Evolutionary conservation across 2,888 invertebrate species (phyloP), one percentile per base, ranked within the genome.

Genomic region (Epirrhoe tristata): DNA sequence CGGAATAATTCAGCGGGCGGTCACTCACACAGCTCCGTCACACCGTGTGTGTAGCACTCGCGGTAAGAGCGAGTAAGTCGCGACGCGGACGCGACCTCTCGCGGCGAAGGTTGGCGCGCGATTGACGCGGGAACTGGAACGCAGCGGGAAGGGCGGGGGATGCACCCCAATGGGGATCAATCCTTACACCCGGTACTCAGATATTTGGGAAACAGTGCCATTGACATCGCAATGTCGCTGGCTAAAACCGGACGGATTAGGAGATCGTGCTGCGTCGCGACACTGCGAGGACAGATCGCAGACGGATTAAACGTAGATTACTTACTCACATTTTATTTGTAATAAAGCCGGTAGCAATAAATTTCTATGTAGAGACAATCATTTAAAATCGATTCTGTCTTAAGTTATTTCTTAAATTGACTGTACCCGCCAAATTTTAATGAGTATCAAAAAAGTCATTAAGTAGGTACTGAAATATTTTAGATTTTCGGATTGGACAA

Each of bases 31-130:
- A 86, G 76, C 75, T 78, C 58, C 53, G 56, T 51, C 54, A 63
- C 66, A 43, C 63, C 57, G 74, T 81, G 79, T 81, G 81, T 79
- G 78, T 81, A 81, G 79, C 89, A 90, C 88, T 88, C 87, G 88
- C 78, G 81, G 78, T 75, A n/a, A n/a, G n/a, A n/a, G n/a, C n/a
- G n/a, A n/a, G n/a, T n/a, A 74, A 73, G 76, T 74, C 81, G 81
- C 82, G 81, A 72, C 79, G 77, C 80, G 80, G 82, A 81, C 80
- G 84, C 91, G 91, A 91, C 93, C 91, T 90, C 90, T 82, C 91
- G 86, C 91, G 90, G 86, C 92, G 78, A 82, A 85, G 89, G 90
- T 86, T 85, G 84, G 90, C 92, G 92, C 91, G 90, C 93, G 88
- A 88, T 86, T 93, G 93, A 84, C 83, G 86, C 81, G 78, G 74